Conservation (phyloP, 2,113 vertebrate genomes). For the Muntiacus reevesi region DNA sequence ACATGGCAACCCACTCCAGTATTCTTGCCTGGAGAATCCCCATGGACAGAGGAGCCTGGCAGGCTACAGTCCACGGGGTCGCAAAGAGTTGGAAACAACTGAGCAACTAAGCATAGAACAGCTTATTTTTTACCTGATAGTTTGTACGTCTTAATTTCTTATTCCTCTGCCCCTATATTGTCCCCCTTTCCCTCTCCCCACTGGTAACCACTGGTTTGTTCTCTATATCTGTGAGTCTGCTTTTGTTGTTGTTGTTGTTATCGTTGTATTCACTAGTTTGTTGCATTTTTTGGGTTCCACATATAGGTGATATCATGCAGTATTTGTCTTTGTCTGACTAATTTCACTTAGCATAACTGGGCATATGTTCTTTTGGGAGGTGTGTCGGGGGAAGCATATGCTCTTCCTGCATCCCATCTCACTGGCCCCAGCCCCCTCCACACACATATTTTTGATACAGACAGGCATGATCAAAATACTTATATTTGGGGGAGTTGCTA, state of each 20-base stretch:
- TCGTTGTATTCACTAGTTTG: background rate
- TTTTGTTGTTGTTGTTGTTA: background rate
- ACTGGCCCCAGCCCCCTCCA: background rate
- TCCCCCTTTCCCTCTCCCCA: background rate
- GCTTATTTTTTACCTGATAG: background rate
- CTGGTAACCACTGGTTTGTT: background rate
- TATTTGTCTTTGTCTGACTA: background rate
- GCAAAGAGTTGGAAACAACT: background rate
- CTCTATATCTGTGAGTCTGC: background rate
- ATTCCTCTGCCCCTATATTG: background rate
- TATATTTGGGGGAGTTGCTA: background rate
- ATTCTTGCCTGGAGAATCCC: background rate
- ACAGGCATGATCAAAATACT: background rate
- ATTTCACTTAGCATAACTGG: background rate
- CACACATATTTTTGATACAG: background rate
- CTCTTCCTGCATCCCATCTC: background rate
- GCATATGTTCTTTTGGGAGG: background rate
- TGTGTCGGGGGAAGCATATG: accelerated
- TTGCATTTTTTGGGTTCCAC: background rate
- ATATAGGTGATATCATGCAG: background rate
- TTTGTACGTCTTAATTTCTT: background rate
- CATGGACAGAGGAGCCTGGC: background rate
- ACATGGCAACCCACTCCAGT: background rate
- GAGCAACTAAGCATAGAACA: background rate
- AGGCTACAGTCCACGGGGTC: accelerated